Conservation (phyloP, 2,888 invertebrate species). For the Copidosoma aretas region DNA sequence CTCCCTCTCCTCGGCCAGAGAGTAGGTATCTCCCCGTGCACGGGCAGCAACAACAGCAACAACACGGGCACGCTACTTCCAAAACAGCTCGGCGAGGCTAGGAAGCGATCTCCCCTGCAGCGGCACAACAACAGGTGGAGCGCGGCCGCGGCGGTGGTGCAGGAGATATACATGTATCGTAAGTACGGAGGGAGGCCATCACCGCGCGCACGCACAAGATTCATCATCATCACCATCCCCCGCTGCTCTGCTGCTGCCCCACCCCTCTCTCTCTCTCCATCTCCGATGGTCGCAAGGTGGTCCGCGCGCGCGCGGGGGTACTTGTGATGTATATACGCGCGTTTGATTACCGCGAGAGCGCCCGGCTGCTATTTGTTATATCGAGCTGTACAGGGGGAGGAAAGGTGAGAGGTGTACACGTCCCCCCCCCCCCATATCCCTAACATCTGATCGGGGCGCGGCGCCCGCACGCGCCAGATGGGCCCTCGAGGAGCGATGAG, state of each 20-base stretch:
- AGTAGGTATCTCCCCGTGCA: background rate
- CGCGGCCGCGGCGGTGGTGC: constrained; percentile 8
- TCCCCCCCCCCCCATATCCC: constrained; percentile 40
- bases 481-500: constrained; percentile 45
- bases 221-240: constrained; percentile 15
- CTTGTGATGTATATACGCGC: background rate
- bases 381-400: constrained; percentile 53
- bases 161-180: too few species aligned
- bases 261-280: background rate
- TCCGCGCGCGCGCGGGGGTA: constrained; percentile 4
- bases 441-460: constrained; percentile 44
- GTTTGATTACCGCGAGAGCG: constrained; percentile 18
- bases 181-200: too few species aligned
- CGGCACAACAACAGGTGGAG: constrained; percentile 32
- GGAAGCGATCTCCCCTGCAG: constrained; percentile 25
- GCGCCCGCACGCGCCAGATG: constrained; percentile 52
- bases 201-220: constrained; percentile 22
- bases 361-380: constrained; percentile 12
- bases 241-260: background rate
- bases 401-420: background rate
- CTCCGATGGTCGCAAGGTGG: background rate
- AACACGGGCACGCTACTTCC: constrained; percentile 12
- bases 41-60: background rate
- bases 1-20: background rate
- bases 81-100: constrained; percentile 20